These are phyloP conservation scores for Tuberolachnus salignus DNA, from an alignment of 2,888 invertebrate species.

Conservation along the genomic window DNA sequence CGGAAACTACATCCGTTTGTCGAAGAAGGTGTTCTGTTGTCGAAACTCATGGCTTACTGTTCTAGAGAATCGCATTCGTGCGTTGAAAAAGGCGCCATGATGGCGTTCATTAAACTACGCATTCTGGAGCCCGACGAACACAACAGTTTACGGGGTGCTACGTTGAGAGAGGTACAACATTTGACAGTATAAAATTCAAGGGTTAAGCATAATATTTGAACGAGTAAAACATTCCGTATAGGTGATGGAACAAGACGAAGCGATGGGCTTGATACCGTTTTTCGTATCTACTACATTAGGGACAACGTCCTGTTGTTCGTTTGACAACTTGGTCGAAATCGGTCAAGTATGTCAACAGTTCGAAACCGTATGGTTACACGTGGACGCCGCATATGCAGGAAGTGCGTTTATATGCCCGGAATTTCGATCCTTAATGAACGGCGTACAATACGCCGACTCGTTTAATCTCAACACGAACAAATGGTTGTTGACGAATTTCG, in stretches of 20 bases:
- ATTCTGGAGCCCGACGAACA: conserved; percentile 87
- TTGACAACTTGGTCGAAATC: conserved; percentile 91
- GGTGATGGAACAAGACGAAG: conserved; percentile 93
- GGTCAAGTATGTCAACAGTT: conserved; percentile 82
- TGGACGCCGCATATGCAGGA: conserved; percentile 98
- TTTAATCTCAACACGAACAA: conserved; percentile 99
- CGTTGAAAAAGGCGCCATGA: conserved; percentile 93
- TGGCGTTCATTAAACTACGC: conserved; percentile 86
- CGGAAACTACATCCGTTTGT: conserved; percentile 85
- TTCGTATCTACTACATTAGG: conserved; percentile 96
- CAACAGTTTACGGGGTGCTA: conserved; percentile 79
- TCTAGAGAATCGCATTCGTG: conserved; percentile 90
- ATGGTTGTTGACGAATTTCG: conserved; percentile 95
- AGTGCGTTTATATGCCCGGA: conserved; percentile 97
- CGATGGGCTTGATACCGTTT: conserved; percentile 93
- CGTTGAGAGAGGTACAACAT: conserved; percentile 73
- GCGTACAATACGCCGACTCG: conserved; percentile 90
- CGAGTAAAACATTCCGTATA: conserved; percentile 62
- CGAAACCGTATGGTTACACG: conserved; percentile 81
- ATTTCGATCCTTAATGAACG: conserved; percentile 77
- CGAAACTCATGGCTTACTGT: conserved; percentile 92
- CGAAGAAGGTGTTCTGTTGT: conserved; percentile 87
- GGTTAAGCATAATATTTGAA: too few species aligned
- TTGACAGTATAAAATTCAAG: too few species aligned
- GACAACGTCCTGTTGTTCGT: conserved; percentile 96